phyloP scores from a whole-genome alignment of 2,888 invertebrate species.

The Euplagia quadripunctaria region DNA sequence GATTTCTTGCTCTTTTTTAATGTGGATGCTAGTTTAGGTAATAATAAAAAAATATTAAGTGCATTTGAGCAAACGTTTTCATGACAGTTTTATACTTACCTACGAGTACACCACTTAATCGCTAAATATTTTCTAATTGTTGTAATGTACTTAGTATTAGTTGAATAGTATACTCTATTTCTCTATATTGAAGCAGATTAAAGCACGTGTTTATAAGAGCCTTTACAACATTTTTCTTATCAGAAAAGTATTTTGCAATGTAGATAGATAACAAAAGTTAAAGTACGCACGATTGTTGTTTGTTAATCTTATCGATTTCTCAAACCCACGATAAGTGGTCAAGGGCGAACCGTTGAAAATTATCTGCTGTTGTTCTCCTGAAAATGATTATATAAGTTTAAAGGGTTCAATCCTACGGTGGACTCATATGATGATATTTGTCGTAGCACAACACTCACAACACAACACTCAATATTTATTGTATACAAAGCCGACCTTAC shows the following conservation, averaged over 20 bases:
- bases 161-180: neutral
- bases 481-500: neutral
- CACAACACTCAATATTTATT: neutral
- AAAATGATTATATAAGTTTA: neutral
- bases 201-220: neutral
- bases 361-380: neutral
- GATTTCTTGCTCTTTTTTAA: too few species aligned
- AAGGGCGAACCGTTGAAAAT: slow-evolving; percentile 38
- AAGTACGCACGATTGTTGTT: slow-evolving; percentile 11
- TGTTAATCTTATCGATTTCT: slow-evolving; percentile 35
- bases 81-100: too few species aligned
- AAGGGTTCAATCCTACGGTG: neutral
- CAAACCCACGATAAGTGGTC: slow-evolving; percentile 38
- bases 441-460: too few species aligned
- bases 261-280: neutral
- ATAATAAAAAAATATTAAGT: too few species aligned
- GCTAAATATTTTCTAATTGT: neutral
- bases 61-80: neutral
- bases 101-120: neutral
- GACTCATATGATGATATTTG: neutral
- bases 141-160: too few species aligned
- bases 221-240: slow-evolving; percentile 1
- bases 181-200: neutral
- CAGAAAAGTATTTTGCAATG: slow-evolving; percentile 14
- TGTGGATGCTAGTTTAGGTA: too few species aligned